Evolutionary conservation across 2,113 vertebrate species (phyloP).

Genomic region (Caracal caracal): DNA sequence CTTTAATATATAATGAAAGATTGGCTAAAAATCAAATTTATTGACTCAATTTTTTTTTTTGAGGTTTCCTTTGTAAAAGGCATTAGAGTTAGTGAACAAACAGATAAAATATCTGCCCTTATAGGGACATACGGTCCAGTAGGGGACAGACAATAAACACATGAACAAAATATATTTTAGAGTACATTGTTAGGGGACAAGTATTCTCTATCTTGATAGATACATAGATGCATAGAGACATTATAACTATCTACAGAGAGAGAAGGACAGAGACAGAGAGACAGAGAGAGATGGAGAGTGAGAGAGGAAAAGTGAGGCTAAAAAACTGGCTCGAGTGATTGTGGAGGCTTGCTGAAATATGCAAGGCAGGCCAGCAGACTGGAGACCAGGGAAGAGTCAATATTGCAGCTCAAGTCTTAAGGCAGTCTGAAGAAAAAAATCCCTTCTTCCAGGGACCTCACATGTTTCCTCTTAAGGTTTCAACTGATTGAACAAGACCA

Average conservation of each 20-base stretch:
- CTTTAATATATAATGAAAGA: constrained; percentile 61
- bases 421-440: background rate
- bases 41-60: background rate
- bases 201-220: background rate
- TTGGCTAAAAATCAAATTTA: background rate
- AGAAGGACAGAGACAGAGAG: background rate
- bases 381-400: background rate
- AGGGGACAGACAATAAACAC: background rate
- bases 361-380: background rate
- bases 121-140: background rate
- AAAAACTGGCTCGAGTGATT: background rate
- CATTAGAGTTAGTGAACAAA: background rate
- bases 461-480: background rate
- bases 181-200: background rate
- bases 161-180: background rate
- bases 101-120: background rate
- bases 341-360: background rate
- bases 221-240: background rate
- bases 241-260: background rate
- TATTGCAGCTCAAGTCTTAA: background rate
- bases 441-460: background rate
- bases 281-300: background rate
- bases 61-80: background rate
- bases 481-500: background rate
- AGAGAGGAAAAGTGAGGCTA: background rate